Evolutionary conservation across 1,140 invertebrate genomes (phyloP).

Genomic region (Lysiphlebus fabarum): DNA sequence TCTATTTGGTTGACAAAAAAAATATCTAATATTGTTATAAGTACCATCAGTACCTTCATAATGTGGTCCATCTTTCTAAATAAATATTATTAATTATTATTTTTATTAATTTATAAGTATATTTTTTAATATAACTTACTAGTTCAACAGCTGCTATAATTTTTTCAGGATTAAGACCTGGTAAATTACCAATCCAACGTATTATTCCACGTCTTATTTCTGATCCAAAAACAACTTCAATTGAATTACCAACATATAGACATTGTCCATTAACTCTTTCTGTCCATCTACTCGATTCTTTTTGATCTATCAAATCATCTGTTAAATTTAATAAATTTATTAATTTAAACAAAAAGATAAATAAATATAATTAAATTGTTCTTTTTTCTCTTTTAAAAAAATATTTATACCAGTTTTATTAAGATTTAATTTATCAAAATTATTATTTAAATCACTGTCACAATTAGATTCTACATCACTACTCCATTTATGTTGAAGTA

Average conservation of each 20-base stretch:
- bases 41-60: conserved; percentile 69
- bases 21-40: conserved; percentile 68
- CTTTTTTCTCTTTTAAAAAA: no score
- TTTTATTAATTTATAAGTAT: conserved; percentile 25
- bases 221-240: conserved; percentile 65
- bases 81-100: conserved; percentile 27
- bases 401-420: neutral
- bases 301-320: conserved; percentile 43
- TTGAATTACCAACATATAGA: conserved; percentile 70
- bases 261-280: conserved; percentile 44
- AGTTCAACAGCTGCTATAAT: conserved; percentile 68
- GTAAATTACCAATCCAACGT: conserved; percentile 75
- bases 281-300: conserved; percentile 47
- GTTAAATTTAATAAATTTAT: conserved; percentile 18
- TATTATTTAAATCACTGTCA: conserved; percentile 34
- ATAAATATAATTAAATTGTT: neutral
- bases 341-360: neutral
- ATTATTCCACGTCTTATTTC: conserved; percentile 74
- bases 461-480: conserved; percentile 46
- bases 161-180: conserved; percentile 51
- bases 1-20: conserved; percentile 67
- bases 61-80: conserved; percentile 64
- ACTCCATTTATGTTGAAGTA: conserved; percentile 51
- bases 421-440: conserved; percentile 26
- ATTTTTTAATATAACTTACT: conserved; percentile 50